Conservation (phyloP, 2,888 invertebrate species). For the Meiosimyza decipiens region DNA sequence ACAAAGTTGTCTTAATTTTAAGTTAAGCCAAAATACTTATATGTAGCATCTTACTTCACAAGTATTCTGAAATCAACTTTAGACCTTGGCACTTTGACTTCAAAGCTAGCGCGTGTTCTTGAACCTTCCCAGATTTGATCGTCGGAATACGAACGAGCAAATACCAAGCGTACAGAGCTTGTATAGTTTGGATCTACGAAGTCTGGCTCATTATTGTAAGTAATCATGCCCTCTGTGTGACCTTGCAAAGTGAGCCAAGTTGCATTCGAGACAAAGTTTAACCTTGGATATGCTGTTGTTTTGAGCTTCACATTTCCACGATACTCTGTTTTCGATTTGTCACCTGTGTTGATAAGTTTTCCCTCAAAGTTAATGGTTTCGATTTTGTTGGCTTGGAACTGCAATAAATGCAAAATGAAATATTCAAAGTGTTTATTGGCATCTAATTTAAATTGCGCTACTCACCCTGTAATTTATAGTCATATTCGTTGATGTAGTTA, state of each 20-base stretch:
- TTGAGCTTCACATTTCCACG: slow-evolving; percentile 76
- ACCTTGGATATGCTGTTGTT: slow-evolving; percentile 80
- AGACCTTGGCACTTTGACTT: slow-evolving; percentile 74
- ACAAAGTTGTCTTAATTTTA: background rate
- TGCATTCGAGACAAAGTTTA: slow-evolving; percentile 74
- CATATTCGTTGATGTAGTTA: slow-evolving; percentile 62
- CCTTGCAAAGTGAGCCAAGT: slow-evolving; percentile 78
- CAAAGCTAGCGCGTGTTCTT: slow-evolving; percentile 72
- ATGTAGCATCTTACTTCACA: slow-evolving; percentile 63
- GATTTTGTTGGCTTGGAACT: slow-evolving; percentile 63
- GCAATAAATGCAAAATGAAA: background rate
- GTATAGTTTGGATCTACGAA: slow-evolving; percentile 71
- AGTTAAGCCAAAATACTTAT: slow-evolving; percentile 6
- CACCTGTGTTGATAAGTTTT: slow-evolving; percentile 68
- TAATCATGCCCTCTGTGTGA: slow-evolving; percentile 78
- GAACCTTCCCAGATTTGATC: slow-evolving; percentile 69
- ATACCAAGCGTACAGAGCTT: slow-evolving; percentile 71
- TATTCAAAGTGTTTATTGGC: background rate
- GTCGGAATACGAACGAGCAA: slow-evolving; percentile 72
- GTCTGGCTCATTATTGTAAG: slow-evolving; percentile 76
- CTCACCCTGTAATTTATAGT: slow-evolving; percentile 70
- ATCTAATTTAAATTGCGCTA: background rate
- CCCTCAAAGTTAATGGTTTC: slow-evolving; percentile 68
- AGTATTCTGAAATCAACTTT: slow-evolving; percentile 75
- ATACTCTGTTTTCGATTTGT: slow-evolving; percentile 62